These are phyloP conservation scores for Cataglyphis albicans DNA, from an alignment of 2,888 invertebrate genomes.

Conservation along the genomic window DNA sequence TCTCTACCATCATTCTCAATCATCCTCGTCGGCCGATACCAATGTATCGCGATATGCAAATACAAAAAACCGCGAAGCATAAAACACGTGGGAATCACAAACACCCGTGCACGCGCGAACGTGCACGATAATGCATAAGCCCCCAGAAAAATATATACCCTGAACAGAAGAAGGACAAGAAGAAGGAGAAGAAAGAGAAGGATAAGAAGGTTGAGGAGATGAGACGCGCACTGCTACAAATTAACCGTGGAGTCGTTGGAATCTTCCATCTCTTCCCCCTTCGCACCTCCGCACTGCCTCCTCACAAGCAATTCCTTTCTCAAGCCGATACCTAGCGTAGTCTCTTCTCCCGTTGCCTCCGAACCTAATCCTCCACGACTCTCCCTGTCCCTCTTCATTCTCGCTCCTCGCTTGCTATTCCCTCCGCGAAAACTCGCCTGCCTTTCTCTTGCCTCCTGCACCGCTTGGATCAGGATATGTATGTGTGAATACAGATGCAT, in stretches of 20 bases:
- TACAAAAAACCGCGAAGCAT: conserved; percentile 48
- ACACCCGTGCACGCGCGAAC: conserved; percentile 16
- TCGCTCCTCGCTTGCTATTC: conserved; percentile 12
- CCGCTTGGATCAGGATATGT: neutral
- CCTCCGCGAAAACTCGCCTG: conserved; percentile 28
- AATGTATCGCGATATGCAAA: conserved; percentile 58
- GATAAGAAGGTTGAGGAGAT: neutral
- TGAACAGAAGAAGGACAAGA: neutral
- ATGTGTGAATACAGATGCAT: neutral
- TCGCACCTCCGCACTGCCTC: neutral
- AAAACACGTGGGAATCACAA: conserved; percentile 60
- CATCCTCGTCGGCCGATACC: conserved; percentile 7
- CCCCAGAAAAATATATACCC: conserved; percentile 37
- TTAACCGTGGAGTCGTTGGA: conserved; percentile 65
- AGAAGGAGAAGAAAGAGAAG: neutral
- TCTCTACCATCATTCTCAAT: neutral
- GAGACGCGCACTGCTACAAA: conserved; percentile 64
- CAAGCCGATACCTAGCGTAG: conserved; percentile 35
- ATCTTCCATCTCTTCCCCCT: conserved; percentile 54
- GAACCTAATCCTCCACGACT: conserved; percentile 9
- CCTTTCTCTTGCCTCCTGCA: conserved; percentile 35
- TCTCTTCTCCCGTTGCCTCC: neutral
- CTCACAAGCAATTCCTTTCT: conserved; percentile 44
- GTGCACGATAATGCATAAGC: conserved; percentile 14
- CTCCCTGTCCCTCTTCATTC: conserved; percentile 7